A percentile compares a stretch with the other conserved stretches of the same genome.
phyloP scores from a whole-genome alignment of 2,888 invertebrate genomes.

The Allacma fusca region DNA sequence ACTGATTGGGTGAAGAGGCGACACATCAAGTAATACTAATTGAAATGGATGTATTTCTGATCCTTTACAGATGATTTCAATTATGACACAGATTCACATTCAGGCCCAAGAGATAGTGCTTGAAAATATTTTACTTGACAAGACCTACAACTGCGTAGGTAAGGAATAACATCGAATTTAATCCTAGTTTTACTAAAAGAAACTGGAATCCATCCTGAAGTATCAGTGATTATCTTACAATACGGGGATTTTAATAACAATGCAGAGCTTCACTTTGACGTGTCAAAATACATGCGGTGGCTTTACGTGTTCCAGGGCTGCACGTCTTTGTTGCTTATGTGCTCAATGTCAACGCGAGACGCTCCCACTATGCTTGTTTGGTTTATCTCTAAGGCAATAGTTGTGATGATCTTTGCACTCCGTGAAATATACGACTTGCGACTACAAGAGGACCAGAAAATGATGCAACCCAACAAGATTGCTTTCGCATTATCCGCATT shows the following conservation, averaged over 20 bases:
- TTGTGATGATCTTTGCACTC: slow-evolving; percentile 2
- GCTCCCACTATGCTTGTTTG: slow-evolving; percentile 24
- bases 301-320: slow-evolving; percentile 9
- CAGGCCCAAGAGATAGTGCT: background rate
- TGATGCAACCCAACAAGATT: background rate
- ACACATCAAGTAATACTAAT: too few relatives aligned
- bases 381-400: slow-evolving; percentile 25
- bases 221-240: too few relatives aligned
- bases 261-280: too few relatives aligned
- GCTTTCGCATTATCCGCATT: background rate
- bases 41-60: too few relatives aligned
- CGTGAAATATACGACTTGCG: slow-evolving; percentile 21
- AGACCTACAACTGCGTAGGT: slow-evolving; percentile 21
- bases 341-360: background rate
- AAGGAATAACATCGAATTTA: background rate
- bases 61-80: background rate
- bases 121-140: background rate
- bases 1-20: too few relatives aligned
- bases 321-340: slow-evolving; percentile 25
- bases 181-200: too few relatives aligned
- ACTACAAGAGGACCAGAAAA: background rate
- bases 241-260: too few relatives aligned
- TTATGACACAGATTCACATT: background rate
- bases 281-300: too few relatives aligned
- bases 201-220: background rate